A percentile compares a stretch with the other conserved stretches of the same genome.
These are phyloP conservation scores for Lepas anatifera DNA, from an alignment of 2,888 invertebrate species.

Conservation along the genomic window DNA sequence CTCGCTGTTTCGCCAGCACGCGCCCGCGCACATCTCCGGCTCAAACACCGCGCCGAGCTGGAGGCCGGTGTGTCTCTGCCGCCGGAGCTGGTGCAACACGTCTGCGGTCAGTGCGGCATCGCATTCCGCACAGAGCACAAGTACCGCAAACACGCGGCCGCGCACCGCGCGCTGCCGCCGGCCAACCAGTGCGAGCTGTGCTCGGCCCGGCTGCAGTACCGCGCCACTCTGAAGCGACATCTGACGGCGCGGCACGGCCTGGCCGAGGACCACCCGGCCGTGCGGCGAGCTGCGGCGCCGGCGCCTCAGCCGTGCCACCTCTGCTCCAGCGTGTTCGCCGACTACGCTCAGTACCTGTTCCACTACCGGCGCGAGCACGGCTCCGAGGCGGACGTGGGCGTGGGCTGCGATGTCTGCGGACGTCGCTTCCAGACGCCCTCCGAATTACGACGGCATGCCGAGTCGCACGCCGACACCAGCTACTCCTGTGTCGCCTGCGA, in stretches of 20 bases:
- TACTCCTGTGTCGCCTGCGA: constrained; percentile 7
- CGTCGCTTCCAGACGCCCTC: constrained; percentile 2
- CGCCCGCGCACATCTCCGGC: neutral
- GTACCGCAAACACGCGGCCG: neutral
- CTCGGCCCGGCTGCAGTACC: neutral
- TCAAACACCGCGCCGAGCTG: neutral
- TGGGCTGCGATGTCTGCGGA: neutral
- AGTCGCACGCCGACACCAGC: neutral
- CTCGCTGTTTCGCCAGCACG: neutral
- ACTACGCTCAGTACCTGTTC: neutral
- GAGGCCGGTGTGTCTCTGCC: neutral
- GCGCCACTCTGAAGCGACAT: neutral
- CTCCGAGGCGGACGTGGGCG: neutral
- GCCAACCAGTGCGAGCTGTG: neutral
- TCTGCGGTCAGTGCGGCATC: neutral
- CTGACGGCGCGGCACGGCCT: neutral
- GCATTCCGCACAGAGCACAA: neutral
- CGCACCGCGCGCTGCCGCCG: neutral
- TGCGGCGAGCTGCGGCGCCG: neutral
- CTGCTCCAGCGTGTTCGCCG: neutral
- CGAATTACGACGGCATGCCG: neutral
- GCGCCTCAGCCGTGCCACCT: neutral
- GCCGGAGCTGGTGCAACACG: neutral
- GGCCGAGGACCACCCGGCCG: neutral
- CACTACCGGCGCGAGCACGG: neutral